Evolutionary conservation across 2,797 vertebrate genomes (phyloP), one percentile per base, ranked within the genome.

Genomic region (Bovichtus variegatus): DNA sequence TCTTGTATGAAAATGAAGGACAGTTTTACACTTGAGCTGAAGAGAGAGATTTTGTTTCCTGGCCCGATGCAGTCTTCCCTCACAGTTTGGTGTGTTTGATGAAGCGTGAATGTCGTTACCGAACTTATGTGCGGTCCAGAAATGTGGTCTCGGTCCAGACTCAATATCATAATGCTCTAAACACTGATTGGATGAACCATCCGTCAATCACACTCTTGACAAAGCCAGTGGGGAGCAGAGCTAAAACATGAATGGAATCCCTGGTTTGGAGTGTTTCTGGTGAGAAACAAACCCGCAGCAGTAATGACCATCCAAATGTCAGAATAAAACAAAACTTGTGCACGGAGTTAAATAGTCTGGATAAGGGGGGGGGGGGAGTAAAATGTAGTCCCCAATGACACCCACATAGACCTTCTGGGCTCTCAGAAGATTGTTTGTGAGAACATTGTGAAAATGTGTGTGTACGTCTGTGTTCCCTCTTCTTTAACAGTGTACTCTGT

Each of bases 381-480:
- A 25, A 58, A 74, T 0, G 9, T 1, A 11, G 34, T 46, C 13
- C 9, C 9, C 31, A 18, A 66, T 57, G 57, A 76, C 54, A 61
- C 21, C 34, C 53, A 27, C 27, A 27, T 4, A 50, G 44, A 55
- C n/a, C 51, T 15, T 16, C 34, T 31, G 75, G 38, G 61, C 54
- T 61, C 16, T 34, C 15, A 18, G 47, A 43, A n/a, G 40, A 6
- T 2, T 55, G 66, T 76, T 40, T 51, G 54, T 70, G 74, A 54
- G n/a, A 71, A 60, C 43, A 15, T 16, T 51, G 47, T 25, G 38
- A 23, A 63, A 62, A 16, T 49, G 34, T n/a, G 55, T 70, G 9
- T 23, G 13, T 50, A 12, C n/a, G 12, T 50, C 9, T 65, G 46
- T 47, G 9, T 9, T 58, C 43, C 11, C 57, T 31, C 40, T 25